A percentile compares a stretch with the other conserved stretches of the same genome.
Conservation (phyloP, 2,888 invertebrate genomes). For the Drosophila eohydei region DNA sequence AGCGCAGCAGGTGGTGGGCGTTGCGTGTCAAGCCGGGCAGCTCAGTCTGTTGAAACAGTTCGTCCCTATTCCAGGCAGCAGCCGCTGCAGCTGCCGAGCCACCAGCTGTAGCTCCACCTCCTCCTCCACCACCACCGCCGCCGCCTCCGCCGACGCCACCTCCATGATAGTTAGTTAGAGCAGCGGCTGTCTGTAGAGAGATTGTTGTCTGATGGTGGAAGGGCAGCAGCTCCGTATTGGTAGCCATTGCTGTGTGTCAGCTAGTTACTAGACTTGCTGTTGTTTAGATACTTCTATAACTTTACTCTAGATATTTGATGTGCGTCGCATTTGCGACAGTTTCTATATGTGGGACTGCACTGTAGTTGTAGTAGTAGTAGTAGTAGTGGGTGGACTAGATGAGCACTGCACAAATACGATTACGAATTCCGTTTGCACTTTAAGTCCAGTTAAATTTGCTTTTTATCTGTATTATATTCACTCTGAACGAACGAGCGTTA, state of each 20-base stretch:
- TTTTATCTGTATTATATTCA: conserved; percentile 27
- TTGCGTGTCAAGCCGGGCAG: conserved; percentile 84
- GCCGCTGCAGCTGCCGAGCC: conserved; percentile 66
- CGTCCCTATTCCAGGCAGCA: conserved; percentile 78
- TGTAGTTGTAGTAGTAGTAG: not conserved
- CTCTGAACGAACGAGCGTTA: conserved; percentile 31
- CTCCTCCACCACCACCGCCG: conserved; percentile 68
- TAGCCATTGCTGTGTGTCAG: conserved; percentile 76
- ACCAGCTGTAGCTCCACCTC: conserved; percentile 45
- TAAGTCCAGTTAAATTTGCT: conserved; percentile 13
- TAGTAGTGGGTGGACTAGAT: conserved; percentile 22
- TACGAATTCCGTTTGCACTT: conserved; percentile 12
- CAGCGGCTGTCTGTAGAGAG: conserved; percentile 83
- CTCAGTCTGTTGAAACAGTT: conserved; percentile 85
- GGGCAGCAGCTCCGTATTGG: conserved; percentile 84
- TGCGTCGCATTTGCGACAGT: conserved; percentile 55
- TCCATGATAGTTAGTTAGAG: conserved; percentile 82
- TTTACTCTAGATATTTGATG: conserved; percentile 11
- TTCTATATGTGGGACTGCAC: conserved; percentile 13
- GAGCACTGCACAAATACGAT: conserved; percentile 15
- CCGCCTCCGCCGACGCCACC: conserved; percentile 40
- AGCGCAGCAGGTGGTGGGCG: conserved; percentile 84
- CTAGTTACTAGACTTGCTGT: conserved; percentile 9
- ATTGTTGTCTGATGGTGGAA: conserved; percentile 84
- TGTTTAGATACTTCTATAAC: conserved; percentile 4